Conservation (phyloP, 2,888 invertebrate species). For the Entomobrya proxima region DNA sequence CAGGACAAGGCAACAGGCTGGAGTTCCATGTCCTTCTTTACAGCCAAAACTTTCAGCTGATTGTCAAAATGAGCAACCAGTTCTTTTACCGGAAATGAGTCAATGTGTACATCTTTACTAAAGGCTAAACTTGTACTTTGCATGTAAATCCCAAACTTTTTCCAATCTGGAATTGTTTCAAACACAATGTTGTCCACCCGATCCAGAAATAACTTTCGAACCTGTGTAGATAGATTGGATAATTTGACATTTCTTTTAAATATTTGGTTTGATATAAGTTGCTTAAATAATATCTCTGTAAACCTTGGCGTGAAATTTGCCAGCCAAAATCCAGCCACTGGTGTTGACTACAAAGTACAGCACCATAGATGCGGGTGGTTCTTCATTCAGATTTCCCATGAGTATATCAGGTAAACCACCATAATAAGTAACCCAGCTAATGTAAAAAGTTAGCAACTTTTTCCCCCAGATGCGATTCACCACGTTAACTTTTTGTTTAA, state of each 20-base stretch:
- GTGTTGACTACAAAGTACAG: neutral
- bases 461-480: neutral
- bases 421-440: neutral
- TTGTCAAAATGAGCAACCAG: neutral
- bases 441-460: neutral
- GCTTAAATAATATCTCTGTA: neutral
- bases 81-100: too few relatives aligned
- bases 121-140: too few relatives aligned
- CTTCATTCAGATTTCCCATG: neutral
- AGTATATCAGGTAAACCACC: neutral
- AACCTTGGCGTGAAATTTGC: neutral
- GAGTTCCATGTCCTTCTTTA: neutral
- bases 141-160: too few relatives aligned
- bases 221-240: neutral
- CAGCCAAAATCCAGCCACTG: neutral
- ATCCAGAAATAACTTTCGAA: neutral
- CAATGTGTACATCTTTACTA: too few relatives aligned
- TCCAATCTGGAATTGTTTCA: neutral
- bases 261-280: neutral
- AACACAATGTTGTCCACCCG: neutral
- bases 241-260: neutral
- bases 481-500: neutral
- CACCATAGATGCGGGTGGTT: neutral
- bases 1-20: neutral
- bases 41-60: neutral